Evolutionary conservation across 2,113 vertebrate species (phyloP).

Genomic region (Pachypanchax playfairii): DNA sequence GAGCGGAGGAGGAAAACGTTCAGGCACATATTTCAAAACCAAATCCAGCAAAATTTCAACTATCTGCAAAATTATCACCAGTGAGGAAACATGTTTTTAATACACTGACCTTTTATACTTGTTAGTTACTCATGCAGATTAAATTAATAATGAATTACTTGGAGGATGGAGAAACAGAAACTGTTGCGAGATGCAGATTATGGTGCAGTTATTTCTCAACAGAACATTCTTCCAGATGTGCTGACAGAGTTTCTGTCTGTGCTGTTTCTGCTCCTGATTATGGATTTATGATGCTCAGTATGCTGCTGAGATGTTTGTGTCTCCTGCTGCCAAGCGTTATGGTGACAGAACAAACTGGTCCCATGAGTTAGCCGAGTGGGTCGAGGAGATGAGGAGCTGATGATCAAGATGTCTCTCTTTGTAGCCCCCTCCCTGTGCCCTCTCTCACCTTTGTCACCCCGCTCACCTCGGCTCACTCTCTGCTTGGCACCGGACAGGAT

Average conservation of each 20-base stretch:
- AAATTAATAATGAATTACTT: conserved; percentile 35
- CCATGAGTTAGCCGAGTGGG: conserved; percentile 67
- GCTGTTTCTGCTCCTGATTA: conserved; percentile 41
- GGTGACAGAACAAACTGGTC: conserved; percentile 46
- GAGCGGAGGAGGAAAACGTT: neutral
- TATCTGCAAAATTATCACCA: neutral
- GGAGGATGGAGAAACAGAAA: conserved; percentile 36
- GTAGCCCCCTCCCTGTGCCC: conserved; percentile 39
- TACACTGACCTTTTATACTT: conserved; percentile 21
- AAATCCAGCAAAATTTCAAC: conserved; percentile 23
- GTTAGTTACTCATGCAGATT: conserved; percentile 56
- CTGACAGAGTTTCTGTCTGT: conserved; percentile 15
- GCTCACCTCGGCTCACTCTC: conserved; percentile 89
- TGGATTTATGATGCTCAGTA: conserved; percentile 31
- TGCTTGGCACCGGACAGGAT: conserved; percentile 91
- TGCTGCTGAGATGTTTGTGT: conserved; percentile 35
- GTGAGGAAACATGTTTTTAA: conserved; percentile 6
- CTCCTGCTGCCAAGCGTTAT: conserved; percentile 47
- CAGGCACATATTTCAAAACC: conserved; percentile 2
- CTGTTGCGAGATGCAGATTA: conserved; percentile 30
- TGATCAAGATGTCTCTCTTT: conserved; percentile 45
- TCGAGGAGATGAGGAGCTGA: conserved; percentile 55
- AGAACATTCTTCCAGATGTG: conserved; percentile 43
- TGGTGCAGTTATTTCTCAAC: conserved; percentile 31
- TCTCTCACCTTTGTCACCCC: conserved; percentile 65